Percentiles rank a stretch among this genome's conserved stretches.
Evolutionary conservation across 1,140 invertebrate genomes (phyloP).

Genomic region (Pogonognathellus flavescens): DNA sequence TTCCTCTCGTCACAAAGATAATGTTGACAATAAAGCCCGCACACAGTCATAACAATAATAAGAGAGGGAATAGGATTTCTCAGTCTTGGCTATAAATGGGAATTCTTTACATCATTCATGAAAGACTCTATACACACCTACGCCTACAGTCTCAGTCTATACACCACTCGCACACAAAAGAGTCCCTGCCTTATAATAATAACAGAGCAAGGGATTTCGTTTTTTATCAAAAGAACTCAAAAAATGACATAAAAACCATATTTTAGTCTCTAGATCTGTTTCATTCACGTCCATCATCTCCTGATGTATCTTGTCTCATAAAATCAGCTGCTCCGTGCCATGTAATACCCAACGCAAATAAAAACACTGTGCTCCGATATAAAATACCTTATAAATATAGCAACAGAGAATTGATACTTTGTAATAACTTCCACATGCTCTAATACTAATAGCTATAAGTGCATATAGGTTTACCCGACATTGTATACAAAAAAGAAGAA

Average conservation of each 20-base stretch:
- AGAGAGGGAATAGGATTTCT: constrained; percentile 46
- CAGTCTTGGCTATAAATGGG: constrained; percentile 31
- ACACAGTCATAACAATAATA: constrained; percentile 49
- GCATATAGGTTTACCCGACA: neutral
- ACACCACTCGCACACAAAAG: constrained; percentile 10
- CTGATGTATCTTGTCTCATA: constrained; percentile 19
- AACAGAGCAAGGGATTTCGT: constrained; percentile 23
- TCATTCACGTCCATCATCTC: neutral
- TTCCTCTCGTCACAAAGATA: constrained; percentile 48
- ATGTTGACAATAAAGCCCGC: constrained; percentile 49
- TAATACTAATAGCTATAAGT: neutral
- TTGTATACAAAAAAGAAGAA: too few relatives aligned
- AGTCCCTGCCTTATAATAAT: constrained; percentile 25
- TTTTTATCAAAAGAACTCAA: constrained; percentile 32
- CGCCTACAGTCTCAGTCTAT: too few relatives aligned
- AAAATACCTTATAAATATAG: too few relatives aligned
- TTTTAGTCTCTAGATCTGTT: constrained; percentile 1
- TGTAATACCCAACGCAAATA: neutral
- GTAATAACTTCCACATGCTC: neutral
- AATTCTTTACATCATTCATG: constrained; percentile 49
- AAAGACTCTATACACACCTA: neutral
- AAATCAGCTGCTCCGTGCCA: neutral
- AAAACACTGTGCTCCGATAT: too few relatives aligned
- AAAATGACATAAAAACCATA: constrained; percentile 16
- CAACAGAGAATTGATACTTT: too few relatives aligned